Percentiles rank a stretch among this genome's conserved stretches.
Conservation (phyloP, 2,888 invertebrate species). For the Calameuta filiformis region DNA sequence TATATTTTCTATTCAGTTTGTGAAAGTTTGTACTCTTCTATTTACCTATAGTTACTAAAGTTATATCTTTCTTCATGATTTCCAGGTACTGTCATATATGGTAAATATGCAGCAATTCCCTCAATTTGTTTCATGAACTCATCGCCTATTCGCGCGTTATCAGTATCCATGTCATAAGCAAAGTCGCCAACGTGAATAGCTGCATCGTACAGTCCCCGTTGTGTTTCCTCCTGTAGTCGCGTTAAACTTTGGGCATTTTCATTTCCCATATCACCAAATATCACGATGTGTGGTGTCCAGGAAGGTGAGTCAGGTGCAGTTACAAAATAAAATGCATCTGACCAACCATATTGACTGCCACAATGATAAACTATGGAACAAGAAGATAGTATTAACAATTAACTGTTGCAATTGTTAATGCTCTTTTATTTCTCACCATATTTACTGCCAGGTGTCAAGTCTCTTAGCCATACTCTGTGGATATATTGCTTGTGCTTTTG, state of each 20-base stretch:
- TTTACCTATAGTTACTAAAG: conserved; percentile 87
- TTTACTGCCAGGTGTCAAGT: conserved; percentile 72
- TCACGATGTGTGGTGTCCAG: conserved; percentile 85
- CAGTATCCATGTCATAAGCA: conserved; percentile 91
- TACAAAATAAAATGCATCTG: conserved; percentile 79
- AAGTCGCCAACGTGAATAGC: conserved; percentile 95
- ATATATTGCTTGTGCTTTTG: conserved; percentile 77
- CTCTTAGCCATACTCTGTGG: conserved; percentile 76
- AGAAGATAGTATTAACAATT: not conserved
- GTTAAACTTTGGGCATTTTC: conserved; percentile 89
- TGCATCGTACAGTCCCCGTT: conserved; percentile 83
- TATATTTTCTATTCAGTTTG: no score
- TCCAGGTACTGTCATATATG: conserved; percentile 94
- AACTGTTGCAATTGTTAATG: not conserved
- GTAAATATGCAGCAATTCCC: conserved; percentile 87
- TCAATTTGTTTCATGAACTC: conserved; percentile 94
- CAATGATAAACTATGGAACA: conserved; percentile 77
- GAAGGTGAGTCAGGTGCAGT: conserved; percentile 75
- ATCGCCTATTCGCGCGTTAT: conserved; percentile 87
- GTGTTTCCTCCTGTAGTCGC: conserved; percentile 85
- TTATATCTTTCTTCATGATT: conserved; percentile 92
- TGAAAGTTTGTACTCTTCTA: not conserved
- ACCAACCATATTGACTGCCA: conserved; percentile 86
- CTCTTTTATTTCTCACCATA: conserved; percentile 69
- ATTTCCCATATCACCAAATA: conserved; percentile 96